Evolutionary conservation across 92 coral and sea anemone genomes (phyloP), one percentile per base, ranked within the genome.

Genomic region (Isaurus tuberculatus): DNA sequence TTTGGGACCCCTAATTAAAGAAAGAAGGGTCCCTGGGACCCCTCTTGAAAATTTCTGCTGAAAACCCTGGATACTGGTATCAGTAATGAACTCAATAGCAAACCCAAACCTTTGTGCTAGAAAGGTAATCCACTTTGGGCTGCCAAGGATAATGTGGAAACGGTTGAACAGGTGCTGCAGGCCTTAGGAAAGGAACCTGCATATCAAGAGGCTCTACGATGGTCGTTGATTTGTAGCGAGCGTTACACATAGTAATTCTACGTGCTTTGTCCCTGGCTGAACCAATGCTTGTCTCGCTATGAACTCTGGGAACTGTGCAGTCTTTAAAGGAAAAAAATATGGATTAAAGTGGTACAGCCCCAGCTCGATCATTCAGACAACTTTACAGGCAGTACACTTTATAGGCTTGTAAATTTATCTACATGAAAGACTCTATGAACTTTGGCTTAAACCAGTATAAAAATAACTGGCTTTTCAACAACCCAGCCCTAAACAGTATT

Each of bases 211-310:
- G 69, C 68, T 83, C 90, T 58, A 88, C 86, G 25, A 48, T 83
- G 43, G 79, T 83, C 1, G 80, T 42, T 14, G 88, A 85, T 83
- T 86, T 95, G 91, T 85, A 83, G 44, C 97, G 94, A 61, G 84
- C 88, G 87, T 93, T 93, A 72, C 89, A 93, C 91, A 89, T 88
- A 70, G 97, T 80, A 77, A 95, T 87, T 80, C 86, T 93, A 23
- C 97, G 95, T 23, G 91, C 93, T 61, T 89, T 57, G 7, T 93
- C 98, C n/a, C 92, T 58, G 5, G 97, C 97, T 8, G 91, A 87
- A 64, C 94, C 88, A 8, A 78, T 80, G 36, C 89, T 79, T 25
- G 88, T 91, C 72, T 84, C 90, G 71, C 79, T 86, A 69, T 51
- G 58, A 43, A 69, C 88, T 44, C 79, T 82, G 40, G 92, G 89